A percentile compares a stretch with the other conserved stretches of the same genome.
phyloP scores from a whole-genome alignment of 2,797 vertebrate species.

The Lagodon rhomboides region DNA sequence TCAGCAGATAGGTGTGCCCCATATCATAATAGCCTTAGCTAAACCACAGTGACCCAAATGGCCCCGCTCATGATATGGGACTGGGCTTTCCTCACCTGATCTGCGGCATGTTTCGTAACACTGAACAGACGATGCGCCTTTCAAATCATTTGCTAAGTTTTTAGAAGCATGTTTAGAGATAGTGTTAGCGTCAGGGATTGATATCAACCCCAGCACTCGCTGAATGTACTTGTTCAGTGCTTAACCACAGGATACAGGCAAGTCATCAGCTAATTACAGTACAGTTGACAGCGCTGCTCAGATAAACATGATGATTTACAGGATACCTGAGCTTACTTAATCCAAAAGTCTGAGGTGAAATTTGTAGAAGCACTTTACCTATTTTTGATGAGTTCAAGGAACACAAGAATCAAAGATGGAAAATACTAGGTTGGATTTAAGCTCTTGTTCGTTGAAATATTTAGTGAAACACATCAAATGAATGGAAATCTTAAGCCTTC shows the following conservation, averaged over 20 bases:
- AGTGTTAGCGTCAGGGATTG: conserved; percentile 8
- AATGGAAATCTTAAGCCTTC: conserved; percentile 38
- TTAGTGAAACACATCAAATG: conserved; percentile 25
- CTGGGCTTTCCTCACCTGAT: conserved; percentile 39
- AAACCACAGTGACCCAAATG: conserved; percentile 72
- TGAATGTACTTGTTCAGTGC: conserved; percentile 48
- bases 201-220: conserved; percentile 14
- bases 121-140: neutral
- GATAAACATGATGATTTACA: conserved; percentile 64
- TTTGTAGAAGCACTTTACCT: neutral
- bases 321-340: conserved; percentile 18
- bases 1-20: conserved; percentile 80
- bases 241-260: conserved; percentile 46
- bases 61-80: conserved; percentile 48
- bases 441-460: conserved; percentile 8
- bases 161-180: neutral
- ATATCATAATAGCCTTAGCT: conserved; percentile 83
- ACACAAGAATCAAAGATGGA: neutral
- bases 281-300: conserved; percentile 38
- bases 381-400: neutral
- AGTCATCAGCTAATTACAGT: conserved; percentile 69
- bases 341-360: conserved; percentile 19
- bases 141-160: neutral
- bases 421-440: conserved; percentile 1
- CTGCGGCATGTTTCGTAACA: neutral